Base-by-base conservation (phyloP, 2,797 vertebrate genomes). In the Lacerta viridis region DNA sequence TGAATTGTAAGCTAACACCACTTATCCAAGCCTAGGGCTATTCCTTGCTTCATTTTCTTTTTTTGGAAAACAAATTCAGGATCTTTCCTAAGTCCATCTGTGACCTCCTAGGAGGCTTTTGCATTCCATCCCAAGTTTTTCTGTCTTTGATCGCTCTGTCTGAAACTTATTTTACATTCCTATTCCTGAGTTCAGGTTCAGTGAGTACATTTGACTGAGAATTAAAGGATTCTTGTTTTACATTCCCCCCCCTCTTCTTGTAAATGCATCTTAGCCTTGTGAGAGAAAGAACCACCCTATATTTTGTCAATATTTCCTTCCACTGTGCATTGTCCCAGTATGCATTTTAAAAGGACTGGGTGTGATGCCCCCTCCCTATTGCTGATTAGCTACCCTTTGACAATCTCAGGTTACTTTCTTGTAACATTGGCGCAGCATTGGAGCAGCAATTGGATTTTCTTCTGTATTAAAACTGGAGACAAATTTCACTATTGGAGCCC, bases 51-150 rank as follows among this genome's bases (percentile, higher is more conserved):
- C 68, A 79, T 84, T 88, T n/a, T n/a, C 7, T 68, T 41, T 41
- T 55, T 78, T 85, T 17, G 29, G 66, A 50, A 66, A 89, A 43
- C 39, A 74, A 82, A 18, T 90, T 17, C 9, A 61, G 33, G 77
- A 68, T 85, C 1, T 85, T 15, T 84, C 91, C 3, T 23, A 83
- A 87, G 90, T 88, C 50, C 2, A 13, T 85, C 27, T 76, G 87
- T 4, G 11, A 86, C 3, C 71, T 5, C 36, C 0, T 1, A 27
- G 33, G 9, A 39, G 7, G 5, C 74, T 64, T 29, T 86, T 46
- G 4, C 68, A 50, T 84, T 74, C 41, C 41, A 50, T 83, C 68
- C 76, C 39, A 20, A 46, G 17, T 50, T 59, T 69, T 36, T 33
- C 66, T 23, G 15, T 18, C 80, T 83, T 23, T 80, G 0, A 3